A percentile compares a stretch with the other conserved stretches of the same genome.
Evolutionary conservation across 1,140 invertebrate species (phyloP).

Genomic region (Aradophagus sp.): DNA sequence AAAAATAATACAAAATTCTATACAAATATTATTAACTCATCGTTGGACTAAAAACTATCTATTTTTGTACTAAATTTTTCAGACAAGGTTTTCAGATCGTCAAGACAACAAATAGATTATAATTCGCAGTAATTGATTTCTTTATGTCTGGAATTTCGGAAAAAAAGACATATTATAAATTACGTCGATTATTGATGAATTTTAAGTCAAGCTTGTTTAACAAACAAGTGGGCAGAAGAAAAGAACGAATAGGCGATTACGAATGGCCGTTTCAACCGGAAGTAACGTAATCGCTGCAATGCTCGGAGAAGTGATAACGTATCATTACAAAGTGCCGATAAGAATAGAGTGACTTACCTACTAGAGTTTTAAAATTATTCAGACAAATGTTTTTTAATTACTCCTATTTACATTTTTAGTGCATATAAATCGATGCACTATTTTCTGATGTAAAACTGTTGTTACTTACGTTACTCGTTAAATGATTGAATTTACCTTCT

Average conservation of each 20-base stretch:
- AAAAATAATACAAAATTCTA: too few relatives aligned
- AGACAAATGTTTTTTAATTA: conserved; percentile 6
- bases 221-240: conserved; percentile 47
- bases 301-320: conserved; percentile 59
- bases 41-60: too few relatives aligned
- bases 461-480: too few relatives aligned
- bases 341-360: conserved; percentile 44
- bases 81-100: too few relatives aligned
- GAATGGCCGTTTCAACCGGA: conserved; percentile 56
- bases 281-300: conserved; percentile 61
- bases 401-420: conserved; percentile 1
- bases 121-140: too few relatives aligned
- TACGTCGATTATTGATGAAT: conserved; percentile 19
- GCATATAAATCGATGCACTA: too few relatives aligned
- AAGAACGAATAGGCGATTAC: conserved; percentile 45
- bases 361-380: conserved; percentile 27
- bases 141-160: neutral
- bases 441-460: too few relatives aligned
- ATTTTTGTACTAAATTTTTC: too few relatives aligned
- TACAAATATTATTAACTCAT: too few relatives aligned
- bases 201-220: conserved; percentile 29
- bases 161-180: conserved; percentile 13
- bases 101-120: too few relatives aligned
- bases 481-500: too few relatives aligned
- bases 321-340: conserved; percentile 59